Base-by-base conservation (phyloP, 2,797 vertebrate species). In the Enteromius trimaculatus region DNA sequence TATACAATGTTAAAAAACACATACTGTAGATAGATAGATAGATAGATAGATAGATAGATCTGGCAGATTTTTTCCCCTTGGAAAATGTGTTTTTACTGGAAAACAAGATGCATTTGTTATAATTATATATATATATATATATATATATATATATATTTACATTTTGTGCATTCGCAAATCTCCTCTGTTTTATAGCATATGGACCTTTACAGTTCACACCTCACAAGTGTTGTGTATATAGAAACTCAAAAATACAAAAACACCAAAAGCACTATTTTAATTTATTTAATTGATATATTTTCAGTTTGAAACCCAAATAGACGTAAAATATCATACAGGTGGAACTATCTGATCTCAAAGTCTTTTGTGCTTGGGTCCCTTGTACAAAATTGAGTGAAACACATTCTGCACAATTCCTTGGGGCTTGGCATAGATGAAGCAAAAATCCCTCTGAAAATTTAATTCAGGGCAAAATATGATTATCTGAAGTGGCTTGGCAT, bases 401-500 rank as follows among this genome's bases (percentile, higher is more conserved):
- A 75, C 88, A 88, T 87, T 89, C 88, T 89, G 90, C 83, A 42
- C 77, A 47, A 85, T 90, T 90, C 86, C 89, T 89, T 79, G 66
- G 84, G 82, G 88, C 85, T 87, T 82, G 78, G 87, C 75, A 71
- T 70, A 83, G 87, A 74, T 88, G 90, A 91, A 91, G 89, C 81
- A 55, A 87, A 88, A 87, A 86, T 92, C 90, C 90, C 86, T 83
- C 88, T 88, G 85, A 90, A 94, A 94, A 95, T 93, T 93, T 92
- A 93, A 94, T 95, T 93, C 92, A 92, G 89, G 90, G 91, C 86
- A 87, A 93, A 95, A 95, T 93, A 91, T 94, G 93, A 95, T 95
- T 95, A 94, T 94, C 90, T 94, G 92, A 92, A 95, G 93, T 93
- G 93, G 91, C 91, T 92, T 92, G 93, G 93, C 92, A 94, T 95